phyloP scores from a whole-genome alignment of 1,140 invertebrate genomes.

The Himalopsyche phryganea region DNA sequence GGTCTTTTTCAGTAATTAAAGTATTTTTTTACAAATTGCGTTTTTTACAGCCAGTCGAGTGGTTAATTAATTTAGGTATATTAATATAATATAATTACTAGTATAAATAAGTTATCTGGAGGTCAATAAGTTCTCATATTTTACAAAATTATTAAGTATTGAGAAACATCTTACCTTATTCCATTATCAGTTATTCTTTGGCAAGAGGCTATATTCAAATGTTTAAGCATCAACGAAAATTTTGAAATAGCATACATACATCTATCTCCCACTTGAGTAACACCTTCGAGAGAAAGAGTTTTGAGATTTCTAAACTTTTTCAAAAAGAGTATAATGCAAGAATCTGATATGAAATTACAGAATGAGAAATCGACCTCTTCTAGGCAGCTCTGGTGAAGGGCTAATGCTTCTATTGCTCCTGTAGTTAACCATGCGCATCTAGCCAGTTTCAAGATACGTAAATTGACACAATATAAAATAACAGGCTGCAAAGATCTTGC shows the following conservation, averaged over 20 bases:
- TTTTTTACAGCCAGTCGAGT: background rate
- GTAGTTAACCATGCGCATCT: conserved; percentile 56
- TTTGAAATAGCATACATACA: conserved; percentile 54
- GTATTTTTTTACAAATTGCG: background rate
- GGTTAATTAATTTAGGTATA: too few species aligned
- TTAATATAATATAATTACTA: too few species aligned
- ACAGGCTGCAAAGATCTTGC: conserved; percentile 55
- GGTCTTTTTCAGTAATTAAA: too few species aligned
- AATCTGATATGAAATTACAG: conserved; percentile 52
- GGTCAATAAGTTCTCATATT: too few species aligned
- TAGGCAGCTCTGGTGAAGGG: conserved; percentile 52
- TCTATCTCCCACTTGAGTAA: conserved; percentile 53
- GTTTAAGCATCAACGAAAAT: conserved; percentile 48
- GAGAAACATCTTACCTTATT: conserved; percentile 44
- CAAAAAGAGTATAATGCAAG: conserved; percentile 55
- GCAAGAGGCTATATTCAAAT: conserved; percentile 55
- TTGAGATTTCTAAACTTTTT: conserved; percentile 53
- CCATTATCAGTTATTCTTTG: conserved; percentile 55
- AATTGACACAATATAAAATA: conserved; percentile 53
- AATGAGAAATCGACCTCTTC: conserved; percentile 57
- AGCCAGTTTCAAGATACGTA: conserved; percentile 51
- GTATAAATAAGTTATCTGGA: too few species aligned
- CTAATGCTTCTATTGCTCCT: conserved; percentile 54
- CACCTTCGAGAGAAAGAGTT: conserved; percentile 53
- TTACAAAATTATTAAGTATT: background rate